Evolutionary conservation across 2,113 vertebrate genomes (phyloP).

Genomic region (Anser brachyrhynchus): DNA sequence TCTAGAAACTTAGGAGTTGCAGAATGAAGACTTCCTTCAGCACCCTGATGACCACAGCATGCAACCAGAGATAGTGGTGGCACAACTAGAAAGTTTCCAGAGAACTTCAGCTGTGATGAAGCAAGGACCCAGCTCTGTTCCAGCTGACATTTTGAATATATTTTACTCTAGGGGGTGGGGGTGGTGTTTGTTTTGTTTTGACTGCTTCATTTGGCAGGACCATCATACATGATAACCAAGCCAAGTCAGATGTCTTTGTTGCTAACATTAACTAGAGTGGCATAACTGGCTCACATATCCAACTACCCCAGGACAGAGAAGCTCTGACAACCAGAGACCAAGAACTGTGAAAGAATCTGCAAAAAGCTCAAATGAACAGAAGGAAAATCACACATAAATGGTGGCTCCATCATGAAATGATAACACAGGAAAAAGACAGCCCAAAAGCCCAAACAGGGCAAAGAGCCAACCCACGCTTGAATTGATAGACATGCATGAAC

Average conservation of each 20-base stretch:
- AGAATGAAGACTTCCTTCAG: not conserved
- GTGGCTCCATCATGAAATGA: not conserved
- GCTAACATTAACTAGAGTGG: not conserved
- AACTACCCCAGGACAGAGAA: not conserved
- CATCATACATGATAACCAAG: not conserved
- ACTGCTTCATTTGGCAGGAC: conserved; percentile 12
- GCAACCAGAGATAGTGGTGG: not conserved
- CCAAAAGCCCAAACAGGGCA: not conserved
- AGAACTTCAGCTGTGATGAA: not conserved
- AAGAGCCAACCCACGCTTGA: not conserved
- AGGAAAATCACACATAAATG: not conserved
- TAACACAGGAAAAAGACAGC: not conserved
- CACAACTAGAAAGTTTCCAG: not conserved
- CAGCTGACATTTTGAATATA: not conserved
- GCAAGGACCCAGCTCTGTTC: not conserved
- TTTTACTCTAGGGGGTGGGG: not conserved
- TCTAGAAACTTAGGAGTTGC: not conserved
- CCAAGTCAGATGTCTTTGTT: not conserved
- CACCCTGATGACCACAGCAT: not conserved
- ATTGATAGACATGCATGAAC: conserved; percentile 4
- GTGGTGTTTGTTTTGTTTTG: not conserved
- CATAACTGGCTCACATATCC: not conserved
- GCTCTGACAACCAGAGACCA: not conserved
- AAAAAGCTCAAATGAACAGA: not conserved
- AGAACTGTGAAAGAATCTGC: not conserved